A percentile compares a stretch with the other conserved stretches of the same genome.
These are phyloP conservation scores for Arothron firmamentum DNA, from an alignment of 2,113 vertebrate genomes.

Conservation along the genomic window DNA sequence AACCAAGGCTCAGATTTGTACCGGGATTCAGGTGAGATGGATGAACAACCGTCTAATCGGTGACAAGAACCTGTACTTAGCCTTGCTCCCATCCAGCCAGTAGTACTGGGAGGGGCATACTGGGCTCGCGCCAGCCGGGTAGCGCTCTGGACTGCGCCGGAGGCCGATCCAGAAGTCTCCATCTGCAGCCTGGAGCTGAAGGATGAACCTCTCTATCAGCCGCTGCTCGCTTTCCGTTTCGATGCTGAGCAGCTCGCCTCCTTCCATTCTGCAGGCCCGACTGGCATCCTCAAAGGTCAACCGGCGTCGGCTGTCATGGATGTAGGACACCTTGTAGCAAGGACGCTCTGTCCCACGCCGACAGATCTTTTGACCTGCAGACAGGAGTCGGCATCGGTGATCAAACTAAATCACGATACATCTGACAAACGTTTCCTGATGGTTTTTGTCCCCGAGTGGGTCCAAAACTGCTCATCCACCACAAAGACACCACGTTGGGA, in stretches of 20 bases:
- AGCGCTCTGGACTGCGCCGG: conserved; percentile 63
- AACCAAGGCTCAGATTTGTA: conserved; percentile 9
- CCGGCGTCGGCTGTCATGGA: conserved; percentile 79
- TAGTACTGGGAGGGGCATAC: conserved; percentile 79
- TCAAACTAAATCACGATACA: neutral
- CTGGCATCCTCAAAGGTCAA: conserved; percentile 81
- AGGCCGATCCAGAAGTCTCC: conserved; percentile 96
- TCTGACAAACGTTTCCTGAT: too few relatives aligned
- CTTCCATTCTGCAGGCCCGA: conserved; percentile 76
- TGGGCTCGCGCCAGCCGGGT: conserved; percentile 49
- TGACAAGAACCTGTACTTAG: conserved; percentile 80
- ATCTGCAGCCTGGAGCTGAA: conserved; percentile 75
- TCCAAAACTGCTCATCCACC: too few relatives aligned
- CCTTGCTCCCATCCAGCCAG: conserved; percentile 86
- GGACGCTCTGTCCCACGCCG: conserved; percentile 82
- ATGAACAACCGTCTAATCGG: too few relatives aligned
- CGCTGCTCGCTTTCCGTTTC: conserved; percentile 86
- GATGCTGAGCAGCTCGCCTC: conserved; percentile 84
- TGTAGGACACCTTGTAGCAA: conserved; percentile 89
- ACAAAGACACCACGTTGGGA: too few relatives aligned
- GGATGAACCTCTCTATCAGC: conserved; percentile 82
- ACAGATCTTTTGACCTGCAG: conserved; percentile 85
- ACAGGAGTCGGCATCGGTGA: neutral
- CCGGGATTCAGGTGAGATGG: too few relatives aligned
- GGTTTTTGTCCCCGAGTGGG: too few relatives aligned